These are phyloP conservation scores for Geophilus truncorum DNA, from an alignment of 2,888 invertebrate genomes.

Conservation along the genomic window DNA sequence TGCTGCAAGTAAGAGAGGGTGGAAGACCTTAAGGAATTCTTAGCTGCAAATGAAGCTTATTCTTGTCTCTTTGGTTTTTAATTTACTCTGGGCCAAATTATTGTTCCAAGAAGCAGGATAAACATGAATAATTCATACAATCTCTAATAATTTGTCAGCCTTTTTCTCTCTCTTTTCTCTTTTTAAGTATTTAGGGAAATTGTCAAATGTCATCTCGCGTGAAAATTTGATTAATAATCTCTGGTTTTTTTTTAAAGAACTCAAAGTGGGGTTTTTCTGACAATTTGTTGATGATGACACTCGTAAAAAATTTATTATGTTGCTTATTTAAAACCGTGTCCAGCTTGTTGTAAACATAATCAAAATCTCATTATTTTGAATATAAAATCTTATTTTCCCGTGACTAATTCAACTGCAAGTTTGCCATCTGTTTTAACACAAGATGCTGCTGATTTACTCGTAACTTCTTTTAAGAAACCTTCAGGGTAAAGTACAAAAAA, in stretches of 20 bases:
- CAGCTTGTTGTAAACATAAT: not conserved
- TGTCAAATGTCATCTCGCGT: not conserved
- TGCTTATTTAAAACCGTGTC: not conserved
- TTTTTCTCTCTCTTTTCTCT: not conserved
- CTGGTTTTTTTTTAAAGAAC: not conserved
- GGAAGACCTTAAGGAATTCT: conserved; percentile 13
- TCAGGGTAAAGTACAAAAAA: not conserved
- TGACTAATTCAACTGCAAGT: not conserved
- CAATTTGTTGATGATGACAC: not conserved
- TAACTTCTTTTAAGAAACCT: not conserved
- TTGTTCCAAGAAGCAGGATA: conserved; percentile 4
- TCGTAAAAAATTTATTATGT: not conserved
- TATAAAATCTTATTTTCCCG: not conserved
- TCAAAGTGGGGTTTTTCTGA: not conserved
- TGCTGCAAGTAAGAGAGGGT: not conserved
- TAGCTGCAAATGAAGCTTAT: conserved; percentile 24
- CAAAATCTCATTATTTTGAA: not conserved
- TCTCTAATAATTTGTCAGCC: not conserved
- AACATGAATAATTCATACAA: conserved; percentile 6
- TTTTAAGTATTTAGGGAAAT: not conserved
- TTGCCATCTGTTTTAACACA: not conserved
- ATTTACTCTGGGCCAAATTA: conserved; percentile 25
- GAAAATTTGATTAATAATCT: not conserved
- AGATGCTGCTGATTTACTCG: too few relatives aligned
- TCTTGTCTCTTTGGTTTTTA: conserved; percentile 27